These are phyloP conservation scores for Mastomys natalensis DNA, from an alignment of 2,113 vertebrate genomes.

Conservation along the genomic window DNA sequence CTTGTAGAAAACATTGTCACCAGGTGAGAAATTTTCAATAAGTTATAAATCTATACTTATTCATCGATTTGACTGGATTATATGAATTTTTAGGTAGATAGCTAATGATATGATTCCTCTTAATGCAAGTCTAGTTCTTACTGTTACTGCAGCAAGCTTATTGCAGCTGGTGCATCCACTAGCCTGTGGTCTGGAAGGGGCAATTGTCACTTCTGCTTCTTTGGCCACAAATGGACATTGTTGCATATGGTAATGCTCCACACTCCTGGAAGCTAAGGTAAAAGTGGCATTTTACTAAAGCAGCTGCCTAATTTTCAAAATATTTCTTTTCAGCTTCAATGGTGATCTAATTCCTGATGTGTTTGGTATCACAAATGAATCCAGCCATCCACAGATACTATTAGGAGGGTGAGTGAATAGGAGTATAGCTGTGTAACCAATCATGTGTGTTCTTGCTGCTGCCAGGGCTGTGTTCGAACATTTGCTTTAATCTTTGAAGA, in stretches of 20 bases:
- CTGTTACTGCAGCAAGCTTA: neutral
- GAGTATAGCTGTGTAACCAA: neutral
- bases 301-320: slow-evolving; percentile 58
- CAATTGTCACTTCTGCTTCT: neutral
- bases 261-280: neutral
- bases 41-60: too few species aligned
- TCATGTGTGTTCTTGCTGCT: neutral
- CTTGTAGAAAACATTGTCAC: neutral
- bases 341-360: slow-evolving; percentile 98
- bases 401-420: slow-evolving; percentile 86
- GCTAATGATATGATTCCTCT: neutral
- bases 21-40: neutral
- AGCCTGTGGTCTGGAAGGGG: neutral
- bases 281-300: neutral
- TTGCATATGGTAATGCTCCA: neutral
- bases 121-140: neutral
- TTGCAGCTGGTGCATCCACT: neutral
- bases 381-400: slow-evolving; percentile 87
- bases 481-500: neutral
- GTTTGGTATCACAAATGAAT: slow-evolving; percentile 89
- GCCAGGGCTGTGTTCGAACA: neutral
- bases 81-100: neutral
- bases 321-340: slow-evolving; percentile 91
- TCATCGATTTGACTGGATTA: neutral
- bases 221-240: neutral